Evolutionary conservation across 2,113 vertebrate species (phyloP).

Genomic region (Spilogale gracilis): DNA sequence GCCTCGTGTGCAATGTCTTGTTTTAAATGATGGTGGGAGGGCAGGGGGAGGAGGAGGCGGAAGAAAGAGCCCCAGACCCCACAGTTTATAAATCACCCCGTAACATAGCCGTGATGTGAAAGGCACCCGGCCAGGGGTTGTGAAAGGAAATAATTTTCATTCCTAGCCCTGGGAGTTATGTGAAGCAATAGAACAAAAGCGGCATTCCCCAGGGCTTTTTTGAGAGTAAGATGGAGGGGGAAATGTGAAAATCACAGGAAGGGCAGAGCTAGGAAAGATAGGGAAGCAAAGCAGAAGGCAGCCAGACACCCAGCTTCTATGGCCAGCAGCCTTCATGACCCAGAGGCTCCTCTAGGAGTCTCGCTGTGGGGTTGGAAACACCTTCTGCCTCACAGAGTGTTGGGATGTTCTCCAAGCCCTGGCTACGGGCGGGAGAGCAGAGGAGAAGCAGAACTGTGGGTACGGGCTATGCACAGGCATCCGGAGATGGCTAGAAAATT

Average conservation of each 20-base stretch:
- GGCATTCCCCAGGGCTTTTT: constrained; percentile 32
- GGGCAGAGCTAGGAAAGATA: not conserved
- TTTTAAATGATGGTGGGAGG: not conserved
- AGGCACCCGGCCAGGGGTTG: constrained; percentile 31
- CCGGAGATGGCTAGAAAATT: not conserved
- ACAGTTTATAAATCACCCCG: constrained; percentile 48
- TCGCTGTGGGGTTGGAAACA: not conserved
- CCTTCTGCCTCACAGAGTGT: not conserved
- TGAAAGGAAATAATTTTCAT: constrained; percentile 65
- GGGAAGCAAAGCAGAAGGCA: not conserved
- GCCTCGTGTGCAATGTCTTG: not conserved
- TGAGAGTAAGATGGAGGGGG: constrained; percentile 26
- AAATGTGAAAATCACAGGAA: constrained; percentile 42
- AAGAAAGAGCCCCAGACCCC: not conserved
- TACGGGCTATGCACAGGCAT: not conserved
- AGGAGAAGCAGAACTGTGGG: not conserved
- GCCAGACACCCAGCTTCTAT: not conserved
- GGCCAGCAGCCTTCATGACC: not conserved
- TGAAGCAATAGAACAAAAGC: constrained; percentile 52
- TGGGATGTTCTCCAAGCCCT: not conserved
- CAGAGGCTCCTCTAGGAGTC: no score
- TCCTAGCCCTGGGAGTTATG: not conserved
- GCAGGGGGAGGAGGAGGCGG: not conserved
- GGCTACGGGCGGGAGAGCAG: accelerated
- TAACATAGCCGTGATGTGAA: not conserved